phyloP scores from a whole-genome alignment of 37 sponge, comb jelly and placozoan species.

The Bolinopsis microptera region DNA sequence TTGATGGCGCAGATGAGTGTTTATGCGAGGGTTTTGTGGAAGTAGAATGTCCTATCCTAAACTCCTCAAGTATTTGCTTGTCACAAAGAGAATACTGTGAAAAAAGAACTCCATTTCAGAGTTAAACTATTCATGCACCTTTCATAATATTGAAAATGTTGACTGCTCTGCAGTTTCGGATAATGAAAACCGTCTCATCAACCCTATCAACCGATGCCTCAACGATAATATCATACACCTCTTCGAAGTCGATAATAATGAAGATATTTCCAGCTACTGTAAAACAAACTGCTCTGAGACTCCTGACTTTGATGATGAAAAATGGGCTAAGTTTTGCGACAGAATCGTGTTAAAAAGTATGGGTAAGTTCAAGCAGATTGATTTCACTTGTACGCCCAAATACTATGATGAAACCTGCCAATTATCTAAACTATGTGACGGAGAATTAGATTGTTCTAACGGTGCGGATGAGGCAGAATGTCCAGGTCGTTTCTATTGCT shows the following conservation, averaged over 20 bases:
- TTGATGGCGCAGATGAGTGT: not conserved
- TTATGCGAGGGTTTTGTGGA: not conserved
- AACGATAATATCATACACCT: too few relatives aligned
- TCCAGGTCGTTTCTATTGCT: constrained; percentile 30
- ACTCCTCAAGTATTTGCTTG: not conserved
- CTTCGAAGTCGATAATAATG: too few relatives aligned
- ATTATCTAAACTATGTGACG: constrained; percentile 40
- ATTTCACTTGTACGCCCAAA: too few relatives aligned
- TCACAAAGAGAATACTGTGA: too few relatives aligned
- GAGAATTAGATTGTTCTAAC: not conserved
- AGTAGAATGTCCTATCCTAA: not conserved
- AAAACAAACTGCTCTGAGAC: not conserved
- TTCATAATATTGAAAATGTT: not conserved
- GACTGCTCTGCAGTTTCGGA: not conserved
- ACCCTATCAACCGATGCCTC: too few relatives aligned
- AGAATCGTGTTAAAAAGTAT: not conserved
- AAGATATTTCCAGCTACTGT: not conserved
- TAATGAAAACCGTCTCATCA: too few relatives aligned
- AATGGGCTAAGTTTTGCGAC: not conserved
- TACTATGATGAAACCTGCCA: too few relatives aligned
- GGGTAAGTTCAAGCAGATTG: too few relatives aligned
- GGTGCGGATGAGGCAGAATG: not conserved
- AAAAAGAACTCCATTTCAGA: not conserved
- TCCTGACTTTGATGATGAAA: not conserved
- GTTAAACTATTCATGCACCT: not conserved